A percentile compares a stretch with the other conserved stretches of the same genome.
Evolutionary conservation across 2,797 vertebrate species (phyloP).

Genomic region (Crax fasciolata): DNA sequence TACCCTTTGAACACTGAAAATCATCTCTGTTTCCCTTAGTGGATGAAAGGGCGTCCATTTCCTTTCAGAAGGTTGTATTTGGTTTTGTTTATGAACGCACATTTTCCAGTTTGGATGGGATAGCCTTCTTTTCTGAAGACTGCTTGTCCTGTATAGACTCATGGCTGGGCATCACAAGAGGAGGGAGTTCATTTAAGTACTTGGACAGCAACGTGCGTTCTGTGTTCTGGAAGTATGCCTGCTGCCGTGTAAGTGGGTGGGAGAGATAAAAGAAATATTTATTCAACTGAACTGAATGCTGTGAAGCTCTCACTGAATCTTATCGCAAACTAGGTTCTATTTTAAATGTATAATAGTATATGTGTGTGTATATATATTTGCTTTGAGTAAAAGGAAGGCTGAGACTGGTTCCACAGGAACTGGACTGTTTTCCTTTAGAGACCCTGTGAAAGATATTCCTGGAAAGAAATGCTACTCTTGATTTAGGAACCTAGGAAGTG

Average conservation of each 20-base stretch:
- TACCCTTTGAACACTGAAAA: neutral
- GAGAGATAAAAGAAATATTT: conserved; percentile 61
- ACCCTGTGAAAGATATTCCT: neutral
- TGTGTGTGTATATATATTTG: neutral
- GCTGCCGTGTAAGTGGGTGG: conserved; percentile 15
- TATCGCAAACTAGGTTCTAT: neutral
- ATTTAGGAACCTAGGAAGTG: neutral
- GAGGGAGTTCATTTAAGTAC: neutral
- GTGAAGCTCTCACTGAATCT: conserved; percentile 9
- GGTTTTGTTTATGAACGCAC: neutral
- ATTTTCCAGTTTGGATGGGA: neutral
- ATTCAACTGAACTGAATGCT: conserved; percentile 35
- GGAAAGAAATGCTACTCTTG: neutral
- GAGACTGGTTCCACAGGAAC: neutral
- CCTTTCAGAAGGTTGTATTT: neutral
- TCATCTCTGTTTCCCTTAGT: neutral
- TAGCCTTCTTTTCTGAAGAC: neutral
- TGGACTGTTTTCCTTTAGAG: neutral
- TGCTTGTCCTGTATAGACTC: neutral
- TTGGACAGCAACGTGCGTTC: neutral
- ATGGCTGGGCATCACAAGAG: neutral
- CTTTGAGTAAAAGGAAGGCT: conserved; percentile 25
- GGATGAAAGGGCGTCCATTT: neutral
- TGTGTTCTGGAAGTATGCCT: conserved; percentile 27
- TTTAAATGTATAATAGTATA: neutral